Conservation (phyloP, 1,140 invertebrate genomes). For the Dufourea novaeangliae region DNA sequence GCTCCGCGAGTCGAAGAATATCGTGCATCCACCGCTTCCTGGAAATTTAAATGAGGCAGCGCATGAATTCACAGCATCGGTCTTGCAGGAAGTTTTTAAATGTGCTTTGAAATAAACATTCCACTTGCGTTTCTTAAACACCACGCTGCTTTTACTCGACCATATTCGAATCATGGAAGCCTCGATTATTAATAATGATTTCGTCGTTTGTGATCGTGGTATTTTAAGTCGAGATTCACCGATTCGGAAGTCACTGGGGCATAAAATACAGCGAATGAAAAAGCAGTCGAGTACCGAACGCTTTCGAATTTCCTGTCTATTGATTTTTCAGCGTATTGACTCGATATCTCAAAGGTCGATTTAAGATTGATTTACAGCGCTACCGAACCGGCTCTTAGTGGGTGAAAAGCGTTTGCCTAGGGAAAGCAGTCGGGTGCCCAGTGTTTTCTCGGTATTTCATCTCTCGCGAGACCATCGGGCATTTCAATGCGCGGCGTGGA, state of each 20-base stretch:
- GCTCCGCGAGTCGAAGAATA: background rate
- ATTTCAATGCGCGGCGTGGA: constrained; percentile 49
- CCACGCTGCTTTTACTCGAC: background rate
- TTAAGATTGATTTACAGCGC: constrained; percentile 17
- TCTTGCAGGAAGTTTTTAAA: background rate
- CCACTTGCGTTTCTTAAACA: background rate
- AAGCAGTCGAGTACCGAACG: no score
- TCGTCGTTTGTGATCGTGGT: background rate
- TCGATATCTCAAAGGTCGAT: background rate
- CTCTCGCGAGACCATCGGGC: constrained; percentile 5
- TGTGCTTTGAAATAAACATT: background rate
- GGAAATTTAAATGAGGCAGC: constrained; percentile 25
- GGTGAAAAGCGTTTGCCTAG: background rate
- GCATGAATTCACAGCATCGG: background rate
- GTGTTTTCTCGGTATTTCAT: constrained; percentile 5
- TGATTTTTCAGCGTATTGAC: background rate
- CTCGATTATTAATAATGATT: background rate
- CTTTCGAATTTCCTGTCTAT: background rate
- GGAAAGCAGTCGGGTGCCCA: background rate
- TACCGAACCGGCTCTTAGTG: background rate
- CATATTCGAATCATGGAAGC: background rate
- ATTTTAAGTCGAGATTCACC: background rate
- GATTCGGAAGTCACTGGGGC: background rate
- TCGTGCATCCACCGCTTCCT: background rate
- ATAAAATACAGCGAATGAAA: background rate